phyloP scores from a whole-genome alignment of 2,888 invertebrate genomes.

The Hermaeophaga mercurialis region DNA sequence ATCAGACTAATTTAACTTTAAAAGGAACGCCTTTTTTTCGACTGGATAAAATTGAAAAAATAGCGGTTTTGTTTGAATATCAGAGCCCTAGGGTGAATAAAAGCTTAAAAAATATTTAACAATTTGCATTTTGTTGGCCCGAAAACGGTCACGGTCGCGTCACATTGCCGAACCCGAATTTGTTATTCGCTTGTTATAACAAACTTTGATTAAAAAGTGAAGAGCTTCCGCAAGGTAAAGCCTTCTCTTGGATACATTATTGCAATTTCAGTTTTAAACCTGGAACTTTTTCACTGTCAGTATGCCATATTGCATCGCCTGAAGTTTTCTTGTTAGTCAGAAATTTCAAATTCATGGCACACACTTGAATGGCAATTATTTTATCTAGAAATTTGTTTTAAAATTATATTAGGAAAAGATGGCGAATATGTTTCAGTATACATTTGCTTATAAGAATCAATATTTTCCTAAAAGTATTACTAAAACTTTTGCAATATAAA shows the following conservation, averaged over 20 bases:
- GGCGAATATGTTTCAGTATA: neutral
- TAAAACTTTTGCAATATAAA: no score
- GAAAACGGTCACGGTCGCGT: constrained; percentile 12
- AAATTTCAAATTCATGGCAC: constrained; percentile 12
- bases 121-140: constrained; percentile 1
- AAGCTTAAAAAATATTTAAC: neutral
- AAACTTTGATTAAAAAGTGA: constrained; percentile 19
- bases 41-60: no score
- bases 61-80: no score
- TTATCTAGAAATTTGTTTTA: neutral
- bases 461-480: no score
- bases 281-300: constrained; percentile 16
- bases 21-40: no score
- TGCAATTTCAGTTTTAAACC: constrained; percentile 21
- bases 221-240: constrained; percentile 16
- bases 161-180: constrained; percentile 14
- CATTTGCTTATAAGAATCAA: no score
- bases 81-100: no score
- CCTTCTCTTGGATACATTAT: constrained; percentile 10
- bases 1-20: no score
- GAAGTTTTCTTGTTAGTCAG: constrained; percentile 19
- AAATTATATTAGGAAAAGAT: neutral
- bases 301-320: constrained; percentile 20
- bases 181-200: constrained; percentile 5
- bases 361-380: constrained; percentile 8